Percentiles rank a stretch among this genome's conserved stretches.
These are phyloP conservation scores for Odontomyia ornata DNA, from an alignment of 2,888 invertebrate genomes.

Conservation along the genomic window DNA sequence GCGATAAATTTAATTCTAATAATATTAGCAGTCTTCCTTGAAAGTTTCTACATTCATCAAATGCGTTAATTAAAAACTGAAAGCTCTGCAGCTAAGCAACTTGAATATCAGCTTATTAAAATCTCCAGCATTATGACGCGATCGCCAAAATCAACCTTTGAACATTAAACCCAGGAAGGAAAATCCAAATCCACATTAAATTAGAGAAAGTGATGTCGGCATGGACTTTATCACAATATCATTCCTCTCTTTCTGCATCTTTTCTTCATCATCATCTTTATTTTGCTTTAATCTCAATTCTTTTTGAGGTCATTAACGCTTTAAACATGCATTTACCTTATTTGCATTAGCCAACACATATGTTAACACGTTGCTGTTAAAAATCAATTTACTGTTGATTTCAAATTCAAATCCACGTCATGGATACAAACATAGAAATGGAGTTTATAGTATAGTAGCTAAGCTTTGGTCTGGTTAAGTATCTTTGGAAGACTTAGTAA, in stretches of 20 bases:
- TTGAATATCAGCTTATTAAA: too few species aligned
- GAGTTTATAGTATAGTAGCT: too few species aligned
- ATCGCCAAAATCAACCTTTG: too few species aligned
- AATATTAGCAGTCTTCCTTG: too few species aligned
- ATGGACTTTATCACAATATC: background rate
- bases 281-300: background rate
- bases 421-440: too few species aligned
- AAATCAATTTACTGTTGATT: background rate
- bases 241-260: background rate
- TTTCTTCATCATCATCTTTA: background rate
- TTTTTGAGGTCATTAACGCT: conserved; percentile 34
- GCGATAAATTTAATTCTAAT: too few species aligned
- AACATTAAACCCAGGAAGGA: too few species aligned
- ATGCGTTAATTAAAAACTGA: too few species aligned
- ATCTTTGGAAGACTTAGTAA: background rate
- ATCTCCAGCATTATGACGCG: too few species aligned
- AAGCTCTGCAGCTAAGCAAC: too few species aligned
- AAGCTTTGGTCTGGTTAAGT: background rate
- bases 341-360: background rate
- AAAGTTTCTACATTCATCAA: too few species aligned
- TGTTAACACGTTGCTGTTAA: background rate
- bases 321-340: background rate
- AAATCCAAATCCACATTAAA: background rate
- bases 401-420: too few species aligned
- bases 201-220: background rate